A percentile compares a stretch with the other conserved stretches of the same genome.
Conservation (phyloP, 1,140 invertebrate species). For the Drosophila paulistorum region DNA sequence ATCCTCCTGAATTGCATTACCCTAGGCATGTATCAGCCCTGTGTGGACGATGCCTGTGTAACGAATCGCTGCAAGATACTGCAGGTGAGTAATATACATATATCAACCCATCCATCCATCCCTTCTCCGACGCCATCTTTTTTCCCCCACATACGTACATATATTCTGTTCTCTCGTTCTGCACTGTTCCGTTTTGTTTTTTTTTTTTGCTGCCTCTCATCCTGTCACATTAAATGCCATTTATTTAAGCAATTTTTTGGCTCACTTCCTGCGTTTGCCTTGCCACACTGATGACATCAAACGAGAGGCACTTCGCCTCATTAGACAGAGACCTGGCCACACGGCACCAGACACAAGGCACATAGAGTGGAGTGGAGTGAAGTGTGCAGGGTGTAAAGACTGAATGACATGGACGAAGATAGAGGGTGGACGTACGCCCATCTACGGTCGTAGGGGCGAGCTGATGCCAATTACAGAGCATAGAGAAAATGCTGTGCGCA, state of each 20-base stretch:
- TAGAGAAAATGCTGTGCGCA: constrained; percentile 52
- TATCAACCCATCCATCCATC: not conserved
- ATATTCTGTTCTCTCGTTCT: too few relatives aligned
- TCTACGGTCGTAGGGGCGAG: not conserved
- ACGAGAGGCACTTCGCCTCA: constrained; percentile 78
- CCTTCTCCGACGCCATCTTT: not conserved
- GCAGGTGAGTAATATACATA: constrained; percentile 86
- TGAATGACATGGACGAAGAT: constrained; percentile 1
- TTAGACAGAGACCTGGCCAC: constrained; percentile 55
- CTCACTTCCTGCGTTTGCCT: constrained; percentile 65
- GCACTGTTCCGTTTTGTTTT: not conserved
- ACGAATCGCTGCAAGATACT: constrained; percentile 96
- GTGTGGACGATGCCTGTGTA: constrained; percentile 96
- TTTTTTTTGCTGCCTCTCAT: constrained; percentile 17
- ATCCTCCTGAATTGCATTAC: constrained; percentile 99
- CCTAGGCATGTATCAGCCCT: constrained; percentile 99
- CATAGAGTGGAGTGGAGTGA: not conserved
- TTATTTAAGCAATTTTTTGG: constrained; percentile 81
- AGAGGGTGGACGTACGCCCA: not conserved
- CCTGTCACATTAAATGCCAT: constrained; percentile 77
- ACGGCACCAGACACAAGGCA: constrained; percentile 12
- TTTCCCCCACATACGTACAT: too few relatives aligned
- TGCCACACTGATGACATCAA: constrained; percentile 71
- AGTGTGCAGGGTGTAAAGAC: not conserved
- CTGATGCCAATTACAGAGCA: constrained; percentile 67